Percentiles rank a stretch among this genome's conserved stretches.
Evolutionary conservation across 2,888 invertebrate genomes (phyloP).

Genomic region (Sarcophaga subvicina): DNA sequence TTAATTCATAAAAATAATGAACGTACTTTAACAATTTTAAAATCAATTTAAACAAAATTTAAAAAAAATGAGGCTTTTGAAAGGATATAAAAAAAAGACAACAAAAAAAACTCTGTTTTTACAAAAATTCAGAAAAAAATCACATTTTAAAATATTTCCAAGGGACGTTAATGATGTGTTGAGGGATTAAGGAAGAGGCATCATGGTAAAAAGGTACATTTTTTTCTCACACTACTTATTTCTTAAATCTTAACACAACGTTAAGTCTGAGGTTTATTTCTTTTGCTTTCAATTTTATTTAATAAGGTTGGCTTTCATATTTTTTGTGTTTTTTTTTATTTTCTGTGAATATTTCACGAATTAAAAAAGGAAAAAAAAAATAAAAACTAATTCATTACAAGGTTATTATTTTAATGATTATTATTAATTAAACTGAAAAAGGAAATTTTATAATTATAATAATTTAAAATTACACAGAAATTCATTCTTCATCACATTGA

Average conservation of each 20-base stretch:
- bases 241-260: conserved; percentile 15
- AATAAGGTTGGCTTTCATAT: conserved; percentile 8
- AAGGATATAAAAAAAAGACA: too few species aligned
- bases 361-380: conserved; percentile 32
- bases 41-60: not conserved
- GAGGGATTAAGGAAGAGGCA: conserved; percentile 50
- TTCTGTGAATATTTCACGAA: conserved; percentile 32
- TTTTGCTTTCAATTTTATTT: conserved; percentile 13
- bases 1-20: conserved; percentile 19
- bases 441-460: conserved; percentile 52
- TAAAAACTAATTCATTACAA: conserved; percentile 64
- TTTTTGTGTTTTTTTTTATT: conserved; percentile 2
- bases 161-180: not conserved
- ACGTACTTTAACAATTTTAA: conserved; percentile 10
- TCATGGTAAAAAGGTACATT: conserved; percentile 56
- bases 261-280: conserved; percentile 35
- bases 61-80: not conserved
- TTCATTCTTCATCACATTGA: conserved; percentile 72
- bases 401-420: conserved; percentile 57
- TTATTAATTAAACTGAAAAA: conserved; percentile 54
- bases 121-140: conserved; percentile 4
- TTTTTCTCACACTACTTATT: conserved; percentile 26
- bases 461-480: conserved; percentile 72
- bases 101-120: too few species aligned
- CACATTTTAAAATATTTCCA: conserved; percentile 11